A percentile compares a stretch with the other conserved stretches of the same genome.
These are phyloP conservation scores for Galbula dea DNA, from an alignment of 2,113 vertebrate genomes.

Conservation along the genomic window DNA sequence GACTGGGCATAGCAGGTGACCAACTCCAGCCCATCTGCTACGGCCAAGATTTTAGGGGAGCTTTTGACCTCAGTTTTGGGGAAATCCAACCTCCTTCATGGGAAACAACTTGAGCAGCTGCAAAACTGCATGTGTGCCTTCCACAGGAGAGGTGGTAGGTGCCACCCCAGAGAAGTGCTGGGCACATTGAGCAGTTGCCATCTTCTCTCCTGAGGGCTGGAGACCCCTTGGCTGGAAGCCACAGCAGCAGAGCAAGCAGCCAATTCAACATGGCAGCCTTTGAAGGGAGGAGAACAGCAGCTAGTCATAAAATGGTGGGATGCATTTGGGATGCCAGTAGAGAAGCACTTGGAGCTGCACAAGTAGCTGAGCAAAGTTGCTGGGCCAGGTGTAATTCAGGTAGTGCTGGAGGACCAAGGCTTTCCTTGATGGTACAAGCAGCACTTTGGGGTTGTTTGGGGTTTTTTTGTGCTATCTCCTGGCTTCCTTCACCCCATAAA, in stretches of 20 bases:
- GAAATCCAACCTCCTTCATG: neutral
- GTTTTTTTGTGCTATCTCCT: neutral
- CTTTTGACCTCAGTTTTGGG: neutral
- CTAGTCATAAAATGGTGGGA: neutral
- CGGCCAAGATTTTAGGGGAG: neutral
- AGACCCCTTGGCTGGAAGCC: neutral
- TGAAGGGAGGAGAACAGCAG: neutral
- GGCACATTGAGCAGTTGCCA: neutral
- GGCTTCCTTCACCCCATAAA: neutral
- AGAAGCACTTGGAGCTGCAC: neutral
- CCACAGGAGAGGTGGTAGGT: neutral
- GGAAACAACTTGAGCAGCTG: neutral
- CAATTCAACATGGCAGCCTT: neutral
- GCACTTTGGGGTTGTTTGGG: too few species aligned
- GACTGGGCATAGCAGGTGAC: neutral
- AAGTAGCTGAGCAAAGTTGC: accelerated
- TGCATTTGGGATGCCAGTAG: neutral
- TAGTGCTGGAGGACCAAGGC: neutral
- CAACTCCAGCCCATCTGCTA: neutral
- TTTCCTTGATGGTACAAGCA: neutral
- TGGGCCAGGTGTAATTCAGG: accelerated
- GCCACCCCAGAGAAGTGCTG: neutral
- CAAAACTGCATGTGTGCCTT: accelerated
- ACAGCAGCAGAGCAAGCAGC: neutral
- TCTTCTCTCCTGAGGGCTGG: neutral